Conservation (phyloP, 2,113 vertebrate species). For the Microcebus lehilahytsara region DNA sequence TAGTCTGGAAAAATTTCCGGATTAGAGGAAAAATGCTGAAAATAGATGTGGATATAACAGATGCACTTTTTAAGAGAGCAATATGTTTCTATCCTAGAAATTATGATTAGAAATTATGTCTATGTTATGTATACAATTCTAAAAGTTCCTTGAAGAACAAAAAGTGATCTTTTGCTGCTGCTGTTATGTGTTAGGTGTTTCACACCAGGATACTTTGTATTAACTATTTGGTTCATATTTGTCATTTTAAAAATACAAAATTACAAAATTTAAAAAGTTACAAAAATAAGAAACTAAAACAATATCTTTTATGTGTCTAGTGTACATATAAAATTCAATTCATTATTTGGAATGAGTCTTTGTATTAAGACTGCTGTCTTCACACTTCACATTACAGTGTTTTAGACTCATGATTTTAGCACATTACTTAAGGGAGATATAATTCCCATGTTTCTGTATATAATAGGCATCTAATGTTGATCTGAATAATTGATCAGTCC, state of each 20-base stretch:
- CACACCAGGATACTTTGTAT: background rate
- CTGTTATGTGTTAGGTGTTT: background rate
- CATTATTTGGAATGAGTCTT: conserved; percentile 48
- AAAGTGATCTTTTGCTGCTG: background rate
- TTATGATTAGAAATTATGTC: background rate
- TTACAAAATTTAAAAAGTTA: background rate
- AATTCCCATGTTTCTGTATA: conserved; percentile 87
- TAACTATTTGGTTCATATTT: background rate
- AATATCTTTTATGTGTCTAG: conserved; percentile 18
- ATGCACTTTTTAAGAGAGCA: background rate
- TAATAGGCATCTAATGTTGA: conserved; percentile 93
- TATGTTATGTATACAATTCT: background rate
- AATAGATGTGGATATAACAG: background rate
- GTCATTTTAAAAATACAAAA: background rate
- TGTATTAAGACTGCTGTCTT: background rate
- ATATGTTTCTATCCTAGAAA: background rate
- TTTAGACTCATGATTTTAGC: conserved; percentile 74
- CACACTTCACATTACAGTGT: conserved; percentile 61
- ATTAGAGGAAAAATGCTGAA: background rate
- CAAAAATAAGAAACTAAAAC: background rate
- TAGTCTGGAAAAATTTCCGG: background rate
- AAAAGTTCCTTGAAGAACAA: background rate
- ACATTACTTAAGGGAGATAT: conserved; percentile 88
- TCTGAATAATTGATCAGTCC: conserved; percentile 97
- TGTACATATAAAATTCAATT: conserved; percentile 30